phyloP scores from a whole-genome alignment of 2,797 vertebrate genomes.

The Sitta carolinensis region DNA sequence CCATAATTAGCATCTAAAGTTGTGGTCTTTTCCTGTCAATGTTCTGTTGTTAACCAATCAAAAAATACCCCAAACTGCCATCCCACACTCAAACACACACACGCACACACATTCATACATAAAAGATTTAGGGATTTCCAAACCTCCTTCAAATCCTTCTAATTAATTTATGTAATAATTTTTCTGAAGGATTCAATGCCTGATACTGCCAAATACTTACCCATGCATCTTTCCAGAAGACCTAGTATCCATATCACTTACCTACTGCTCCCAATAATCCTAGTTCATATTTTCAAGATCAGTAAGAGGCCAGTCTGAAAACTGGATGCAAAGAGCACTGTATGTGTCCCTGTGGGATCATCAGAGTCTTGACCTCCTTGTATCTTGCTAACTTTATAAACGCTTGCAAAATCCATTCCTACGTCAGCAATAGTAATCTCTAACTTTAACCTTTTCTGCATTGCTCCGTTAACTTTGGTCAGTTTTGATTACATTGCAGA shows the following conservation, averaged over 20 bases:
- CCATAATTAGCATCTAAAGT: neutral
- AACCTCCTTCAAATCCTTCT: neutral
- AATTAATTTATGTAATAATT: neutral
- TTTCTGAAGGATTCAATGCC: neutral
- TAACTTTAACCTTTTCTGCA: neutral
- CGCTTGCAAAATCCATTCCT: neutral
- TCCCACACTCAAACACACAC: neutral
- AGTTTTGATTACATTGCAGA: neutral
- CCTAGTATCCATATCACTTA: neutral
- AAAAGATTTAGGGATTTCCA: neutral
- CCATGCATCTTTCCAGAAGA: neutral
- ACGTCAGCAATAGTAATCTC: neutral
- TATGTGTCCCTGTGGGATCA: neutral
- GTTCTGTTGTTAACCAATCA: neutral
- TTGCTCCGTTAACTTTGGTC: neutral
- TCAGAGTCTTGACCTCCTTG: neutral
- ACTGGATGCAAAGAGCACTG: neutral
- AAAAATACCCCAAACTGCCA: fast-evolving
- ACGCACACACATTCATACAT: fast-evolving
- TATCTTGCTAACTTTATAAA: neutral
- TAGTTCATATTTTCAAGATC: neutral
- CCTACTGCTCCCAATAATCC: neutral
- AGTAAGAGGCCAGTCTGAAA: neutral
- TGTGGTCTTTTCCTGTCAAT: neutral
- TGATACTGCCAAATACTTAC: neutral